Evolutionary conservation across 2,113 vertebrate species (phyloP).

Genomic region (Bungarus multicinctus): DNA sequence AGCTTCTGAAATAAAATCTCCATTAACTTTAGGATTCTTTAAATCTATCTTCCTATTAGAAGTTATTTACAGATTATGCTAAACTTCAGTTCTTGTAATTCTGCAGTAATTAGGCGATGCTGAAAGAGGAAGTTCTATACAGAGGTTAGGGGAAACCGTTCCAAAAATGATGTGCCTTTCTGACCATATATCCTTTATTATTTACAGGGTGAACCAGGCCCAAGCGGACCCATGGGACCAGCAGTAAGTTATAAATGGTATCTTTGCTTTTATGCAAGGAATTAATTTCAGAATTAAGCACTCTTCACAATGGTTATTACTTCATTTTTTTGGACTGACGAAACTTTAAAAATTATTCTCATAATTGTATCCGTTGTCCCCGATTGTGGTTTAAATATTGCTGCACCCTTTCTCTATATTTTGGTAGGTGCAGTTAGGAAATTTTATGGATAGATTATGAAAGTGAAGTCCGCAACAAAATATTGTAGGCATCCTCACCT

Average conservation of each 20-base stretch:
- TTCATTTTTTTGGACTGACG: not conserved
- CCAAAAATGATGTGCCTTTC: not conserved
- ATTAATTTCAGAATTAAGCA: not conserved
- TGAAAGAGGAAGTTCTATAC: not conserved
- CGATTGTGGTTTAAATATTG: not conserved
- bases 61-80: not conserved
- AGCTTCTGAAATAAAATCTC: not conserved
- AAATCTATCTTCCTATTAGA: not conserved
- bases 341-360: not conserved
- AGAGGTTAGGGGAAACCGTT: not conserved
- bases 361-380: not conserved
- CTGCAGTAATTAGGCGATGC: not conserved
- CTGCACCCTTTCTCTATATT: not conserved
- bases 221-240: conserved; percentile 44
- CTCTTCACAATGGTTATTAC: not conserved
- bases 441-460: not conserved
- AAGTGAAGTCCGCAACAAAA: not conserved
- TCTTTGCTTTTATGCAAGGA: not conserved
- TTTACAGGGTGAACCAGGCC: conserved; percentile 52
- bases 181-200: not conserved
- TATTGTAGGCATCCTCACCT: not conserved
- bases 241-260: conserved; percentile 33
- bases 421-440: not conserved
- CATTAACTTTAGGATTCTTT: not conserved
- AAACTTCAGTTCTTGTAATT: not conserved